A percentile compares a stretch with the other conserved stretches of the same genome.
phyloP scores from a whole-genome alignment of 2,888 invertebrate genomes.

The Steinernema hermaphroditum region DNA sequence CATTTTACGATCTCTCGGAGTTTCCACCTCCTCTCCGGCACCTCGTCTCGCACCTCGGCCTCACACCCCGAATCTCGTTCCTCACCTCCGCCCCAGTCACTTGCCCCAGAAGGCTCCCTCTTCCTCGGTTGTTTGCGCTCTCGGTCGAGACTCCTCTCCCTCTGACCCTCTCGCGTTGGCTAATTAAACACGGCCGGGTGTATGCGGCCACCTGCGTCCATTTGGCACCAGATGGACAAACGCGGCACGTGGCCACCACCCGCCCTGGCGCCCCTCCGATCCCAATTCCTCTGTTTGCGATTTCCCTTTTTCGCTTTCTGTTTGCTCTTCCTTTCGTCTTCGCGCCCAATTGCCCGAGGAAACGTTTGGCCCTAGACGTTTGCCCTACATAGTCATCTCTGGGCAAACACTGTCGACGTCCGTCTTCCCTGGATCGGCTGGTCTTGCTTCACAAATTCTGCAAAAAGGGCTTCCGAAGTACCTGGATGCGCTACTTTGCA shows the following conservation, averaged over 20 bases:
- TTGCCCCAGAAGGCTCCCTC: background rate
- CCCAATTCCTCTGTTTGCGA: slow-evolving; percentile 4
- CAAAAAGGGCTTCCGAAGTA: background rate
- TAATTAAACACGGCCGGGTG: slow-evolving; percentile 5
- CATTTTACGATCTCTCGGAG: slow-evolving; percentile 6
- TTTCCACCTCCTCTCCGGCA: background rate
- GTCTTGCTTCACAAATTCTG: background rate
- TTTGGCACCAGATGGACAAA: slow-evolving; percentile 23
- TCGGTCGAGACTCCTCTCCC: background rate
- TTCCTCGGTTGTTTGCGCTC: background rate
- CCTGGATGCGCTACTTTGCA: slow-evolving; percentile 2
- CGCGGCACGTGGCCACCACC: slow-evolving; percentile 24
- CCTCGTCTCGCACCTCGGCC: background rate
- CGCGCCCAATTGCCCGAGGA: slow-evolving; percentile 25
- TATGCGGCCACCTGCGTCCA: slow-evolving; percentile 13
- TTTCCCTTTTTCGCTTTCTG: slow-evolving; percentile 7
- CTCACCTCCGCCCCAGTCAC: slow-evolving; percentile 18
- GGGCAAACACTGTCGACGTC: background rate
- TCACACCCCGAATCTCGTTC: background rate
- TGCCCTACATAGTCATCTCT: slow-evolving; percentile 24
- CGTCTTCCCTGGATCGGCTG: background rate
- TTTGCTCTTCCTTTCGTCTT: slow-evolving; percentile 4
- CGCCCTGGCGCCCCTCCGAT: no score
- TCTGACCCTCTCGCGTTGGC: slow-evolving; percentile 1
- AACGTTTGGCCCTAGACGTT: slow-evolving; percentile 21